phyloP scores from a whole-genome alignment of 1,140 invertebrate species.

The Lepidurus apus region DNA sequence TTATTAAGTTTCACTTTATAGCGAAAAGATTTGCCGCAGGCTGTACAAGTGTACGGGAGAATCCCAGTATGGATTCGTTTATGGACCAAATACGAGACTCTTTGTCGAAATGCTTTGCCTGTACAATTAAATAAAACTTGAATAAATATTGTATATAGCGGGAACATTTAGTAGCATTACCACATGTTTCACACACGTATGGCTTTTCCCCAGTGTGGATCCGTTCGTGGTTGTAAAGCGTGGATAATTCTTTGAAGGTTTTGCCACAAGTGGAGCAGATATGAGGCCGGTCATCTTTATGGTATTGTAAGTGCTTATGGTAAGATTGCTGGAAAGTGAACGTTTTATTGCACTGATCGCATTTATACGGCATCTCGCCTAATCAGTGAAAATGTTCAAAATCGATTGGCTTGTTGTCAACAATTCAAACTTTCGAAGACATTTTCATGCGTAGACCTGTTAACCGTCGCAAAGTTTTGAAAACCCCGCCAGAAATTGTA shows the following conservation, averaged over 20 bases:
- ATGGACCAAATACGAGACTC: slow-evolving; percentile 79
- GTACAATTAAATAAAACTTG: slow-evolving; percentile 38
- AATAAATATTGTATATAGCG: background rate
- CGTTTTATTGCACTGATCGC: slow-evolving; percentile 74
- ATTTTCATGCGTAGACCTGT: background rate
- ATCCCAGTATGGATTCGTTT: slow-evolving; percentile 73
- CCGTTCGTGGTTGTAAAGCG: slow-evolving; percentile 77
- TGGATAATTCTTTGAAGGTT: slow-evolving; percentile 81
- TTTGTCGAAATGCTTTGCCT: slow-evolving; percentile 80
- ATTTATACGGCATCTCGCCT: slow-evolving; percentile 82
- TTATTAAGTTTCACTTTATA: slow-evolving; percentile 59
- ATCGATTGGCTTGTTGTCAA: too few species aligned
- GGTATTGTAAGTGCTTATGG: slow-evolving; percentile 78
- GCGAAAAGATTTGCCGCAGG: slow-evolving; percentile 72
- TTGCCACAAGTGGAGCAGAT: slow-evolving; percentile 69
- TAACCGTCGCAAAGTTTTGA: slow-evolving; percentile 1
- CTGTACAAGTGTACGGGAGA: slow-evolving; percentile 74
- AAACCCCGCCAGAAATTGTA: too few species aligned
- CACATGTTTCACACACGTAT: slow-evolving; percentile 83
- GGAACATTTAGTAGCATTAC: slow-evolving; percentile 48
- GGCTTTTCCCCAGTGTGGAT: slow-evolving; percentile 87
- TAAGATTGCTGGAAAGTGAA: slow-evolving; percentile 89
- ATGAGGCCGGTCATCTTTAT: slow-evolving; percentile 76
- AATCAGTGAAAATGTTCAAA: slow-evolving; percentile 39
- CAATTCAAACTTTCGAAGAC: too few species aligned